These are phyloP conservation scores for Imbricaverruca yamaguchii DNA, from an alignment of 2,888 invertebrate species.

Conservation along the genomic window DNA sequence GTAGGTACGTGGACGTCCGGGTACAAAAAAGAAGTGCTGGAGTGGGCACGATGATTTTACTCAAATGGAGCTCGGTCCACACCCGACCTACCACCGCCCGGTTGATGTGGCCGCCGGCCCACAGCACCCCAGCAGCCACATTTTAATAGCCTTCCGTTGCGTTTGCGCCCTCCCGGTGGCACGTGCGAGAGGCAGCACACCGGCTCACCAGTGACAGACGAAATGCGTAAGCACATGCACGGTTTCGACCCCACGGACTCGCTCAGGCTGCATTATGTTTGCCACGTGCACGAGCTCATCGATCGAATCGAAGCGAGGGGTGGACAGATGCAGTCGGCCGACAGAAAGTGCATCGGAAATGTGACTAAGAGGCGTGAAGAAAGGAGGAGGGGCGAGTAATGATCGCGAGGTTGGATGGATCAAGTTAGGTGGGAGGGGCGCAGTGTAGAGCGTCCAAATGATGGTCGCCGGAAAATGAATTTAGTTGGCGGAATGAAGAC, in stretches of 20 bases:
- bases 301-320: neutral
- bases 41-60: too few relatives aligned
- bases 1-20: too few relatives aligned
- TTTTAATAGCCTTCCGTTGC: neutral
- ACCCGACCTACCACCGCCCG: neutral
- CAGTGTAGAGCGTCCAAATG: too few relatives aligned
- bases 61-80: too few relatives aligned
- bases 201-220: neutral
- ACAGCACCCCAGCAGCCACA: neutral
- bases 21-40: too few relatives aligned
- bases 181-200: neutral
- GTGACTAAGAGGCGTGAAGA: too few relatives aligned
- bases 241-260: neutral
- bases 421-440: too few relatives aligned
- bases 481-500: too few relatives aligned
- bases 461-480: too few relatives aligned
- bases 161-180: neutral
- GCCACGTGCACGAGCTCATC: constrained; percentile 8
- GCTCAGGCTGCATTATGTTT: neutral
- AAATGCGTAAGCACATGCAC: neutral
- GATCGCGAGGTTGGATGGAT: too few relatives aligned
- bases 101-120: neutral
- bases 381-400: too few relatives aligned
- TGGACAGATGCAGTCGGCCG: neutral
- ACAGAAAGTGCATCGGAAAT: neutral